Evolutionary conservation across 1,140 invertebrate genomes (phyloP).

Genomic region (Galleria mellonella): DNA sequence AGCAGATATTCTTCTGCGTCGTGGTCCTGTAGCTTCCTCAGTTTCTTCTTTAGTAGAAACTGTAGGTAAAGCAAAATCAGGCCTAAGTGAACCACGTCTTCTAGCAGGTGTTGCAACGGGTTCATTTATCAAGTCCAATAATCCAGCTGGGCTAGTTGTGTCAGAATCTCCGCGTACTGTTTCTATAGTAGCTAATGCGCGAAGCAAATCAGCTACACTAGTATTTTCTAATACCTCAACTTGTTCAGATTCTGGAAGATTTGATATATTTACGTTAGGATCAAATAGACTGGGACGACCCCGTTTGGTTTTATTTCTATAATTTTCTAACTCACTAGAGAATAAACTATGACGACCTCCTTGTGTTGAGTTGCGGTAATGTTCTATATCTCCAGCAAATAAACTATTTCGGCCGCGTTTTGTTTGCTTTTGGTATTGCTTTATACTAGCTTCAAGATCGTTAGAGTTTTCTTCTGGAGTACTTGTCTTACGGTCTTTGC

Average conservation of each 20-base stretch:
- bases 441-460: slow-evolving; percentile 53
- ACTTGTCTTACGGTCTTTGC: slow-evolving; percentile 50
- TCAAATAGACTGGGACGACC: slow-evolving; percentile 75
- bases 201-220: slow-evolving; percentile 82
- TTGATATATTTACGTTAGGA: slow-evolving; percentile 54
- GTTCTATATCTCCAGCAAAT: slow-evolving; percentile 42
- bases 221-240: slow-evolving; percentile 83
- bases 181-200: slow-evolving; percentile 79
- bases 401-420: slow-evolving; percentile 63
- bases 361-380: slow-evolving; percentile 29
- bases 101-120: slow-evolving; percentile 13
- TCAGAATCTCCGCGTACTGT: slow-evolving; percentile 27
- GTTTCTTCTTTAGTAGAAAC: slow-evolving; percentile 22
- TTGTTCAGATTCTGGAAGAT: slow-evolving; percentile 66
- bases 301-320: slow-evolving; percentile 42
- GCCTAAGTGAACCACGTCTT: slow-evolving; percentile 41
- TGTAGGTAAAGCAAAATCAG: slow-evolving; percentile 31
- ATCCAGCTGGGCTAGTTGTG: slow-evolving; percentile 19
- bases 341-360: slow-evolving; percentile 35
- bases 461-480: slow-evolving; percentile 26
- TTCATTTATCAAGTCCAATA: slow-evolving; percentile 25
- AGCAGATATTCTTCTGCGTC: slow-evolving; percentile 52
- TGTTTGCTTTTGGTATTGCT: slow-evolving; percentile 52
- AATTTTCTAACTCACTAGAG: slow-evolving; percentile 46
- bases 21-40: slow-evolving; percentile 43